Percentiles rank a stretch among this genome's conserved stretches.
phyloP scores from a whole-genome alignment of 2,888 invertebrate genomes.

The Morpho deidamia region DNA sequence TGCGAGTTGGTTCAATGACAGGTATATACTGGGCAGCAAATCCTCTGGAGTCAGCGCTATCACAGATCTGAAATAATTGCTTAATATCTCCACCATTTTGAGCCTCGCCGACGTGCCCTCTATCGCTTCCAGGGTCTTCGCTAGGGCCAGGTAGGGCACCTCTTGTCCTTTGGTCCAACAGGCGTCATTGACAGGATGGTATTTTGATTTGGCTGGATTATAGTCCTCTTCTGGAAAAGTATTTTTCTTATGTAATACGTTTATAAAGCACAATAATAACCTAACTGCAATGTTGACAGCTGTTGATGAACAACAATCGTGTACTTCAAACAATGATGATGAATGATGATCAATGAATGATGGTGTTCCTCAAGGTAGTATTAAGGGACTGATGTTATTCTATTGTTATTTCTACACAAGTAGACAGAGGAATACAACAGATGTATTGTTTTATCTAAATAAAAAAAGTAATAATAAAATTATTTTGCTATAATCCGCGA shows the following conservation, averaged over 20 bases:
- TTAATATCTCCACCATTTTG: slow-evolving; percentile 93
- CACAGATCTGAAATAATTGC: slow-evolving; percentile 94
- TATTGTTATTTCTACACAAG: no score
- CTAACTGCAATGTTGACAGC: no score
- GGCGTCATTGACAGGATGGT: slow-evolving; percentile 91
- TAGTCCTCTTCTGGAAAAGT: slow-evolving; percentile 64
- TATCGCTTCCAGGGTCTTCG: slow-evolving; percentile 93
- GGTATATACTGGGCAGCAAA: slow-evolving; percentile 91
- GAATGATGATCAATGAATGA: no score
- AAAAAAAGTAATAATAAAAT: no score
- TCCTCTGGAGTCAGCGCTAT: slow-evolving; percentile 93
- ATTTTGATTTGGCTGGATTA: slow-evolving; percentile 83
- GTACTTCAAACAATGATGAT: no score
- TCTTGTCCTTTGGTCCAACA: slow-evolving; percentile 86
- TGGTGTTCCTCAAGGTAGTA: no score
- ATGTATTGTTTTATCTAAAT: no score
- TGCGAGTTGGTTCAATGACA: slow-evolving; percentile 96
- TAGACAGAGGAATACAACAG: no score
- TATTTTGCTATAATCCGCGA: no score
- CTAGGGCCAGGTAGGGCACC: slow-evolving; percentile 95
- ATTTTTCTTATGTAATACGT: neutral
- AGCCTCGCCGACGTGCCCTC: slow-evolving; percentile 91
- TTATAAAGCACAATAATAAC: no score
- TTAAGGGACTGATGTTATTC: no score
- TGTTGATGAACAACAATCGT: no score